Evolutionary conservation across 1,140 invertebrate species (phyloP).

Genomic region (Hypothenemus hampei): DNA sequence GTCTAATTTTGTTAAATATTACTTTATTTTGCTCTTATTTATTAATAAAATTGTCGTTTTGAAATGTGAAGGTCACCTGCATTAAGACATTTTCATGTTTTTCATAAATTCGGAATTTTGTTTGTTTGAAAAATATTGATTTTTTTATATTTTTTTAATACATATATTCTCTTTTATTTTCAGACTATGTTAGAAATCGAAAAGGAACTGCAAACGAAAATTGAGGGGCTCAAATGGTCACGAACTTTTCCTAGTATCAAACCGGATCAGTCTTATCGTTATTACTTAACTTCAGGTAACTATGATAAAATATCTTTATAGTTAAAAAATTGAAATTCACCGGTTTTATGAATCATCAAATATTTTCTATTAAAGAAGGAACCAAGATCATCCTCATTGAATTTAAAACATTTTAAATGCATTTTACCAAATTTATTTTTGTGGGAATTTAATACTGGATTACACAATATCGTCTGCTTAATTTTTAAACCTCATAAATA

Average conservation of each 20-base stretch:
- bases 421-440: no score
- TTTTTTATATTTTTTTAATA: neutral
- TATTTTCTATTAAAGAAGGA: no score
- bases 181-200: neutral
- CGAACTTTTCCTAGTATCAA: slow-evolving; percentile 2
- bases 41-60: neutral
- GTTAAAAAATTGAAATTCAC: neutral
- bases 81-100: neutral
- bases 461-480: no score
- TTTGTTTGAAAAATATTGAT: neutral
- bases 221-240: neutral
- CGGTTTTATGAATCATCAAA: no score
- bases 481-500: no score
- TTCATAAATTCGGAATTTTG: neutral
- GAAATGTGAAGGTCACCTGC: neutral
- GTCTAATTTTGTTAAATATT: slow-evolving; percentile 15
- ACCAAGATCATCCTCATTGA: no score
- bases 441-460: no score
- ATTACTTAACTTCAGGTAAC: slow-evolving; percentile 4
- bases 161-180: neutral
- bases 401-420: no score
- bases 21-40: neutral
- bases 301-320: neutral
- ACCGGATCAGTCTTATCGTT: neutral
- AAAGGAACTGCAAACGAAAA: neutral